Evolutionary conservation across 2,797 vertebrate genomes (phyloP), one percentile per base, ranked within the genome.

Genomic region (Euthynnus affinis): DNA sequence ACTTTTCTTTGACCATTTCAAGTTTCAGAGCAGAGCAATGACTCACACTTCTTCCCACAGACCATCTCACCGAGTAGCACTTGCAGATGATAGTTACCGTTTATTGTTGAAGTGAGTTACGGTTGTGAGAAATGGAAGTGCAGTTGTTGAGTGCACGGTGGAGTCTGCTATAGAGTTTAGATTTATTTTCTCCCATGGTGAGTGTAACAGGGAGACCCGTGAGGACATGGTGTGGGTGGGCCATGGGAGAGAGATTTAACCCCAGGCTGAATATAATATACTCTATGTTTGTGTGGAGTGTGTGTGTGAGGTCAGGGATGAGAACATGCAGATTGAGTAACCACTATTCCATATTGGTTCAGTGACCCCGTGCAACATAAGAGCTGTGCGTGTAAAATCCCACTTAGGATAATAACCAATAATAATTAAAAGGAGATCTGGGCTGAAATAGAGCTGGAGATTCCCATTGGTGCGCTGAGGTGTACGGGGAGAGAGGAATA

Each of bases 391-490:
- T 90, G 84, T 86, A 80, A 89, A 90, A 88, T 83, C 74, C 57
- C 71, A 88, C 81, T 81, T 73, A 84, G 22, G 53, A 90, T 92
- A 78, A 86, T 80, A 85, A 80, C 65, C 64, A 88, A 88, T 84
- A 84, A 90, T 87, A 89, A 92, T 92, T 87, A 89, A 86, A 88
- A 86, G 48, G 67, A 82, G 80, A 84, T 85, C 44, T 83, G 48
- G 60, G 68, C 48, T 88, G 67, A 87, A 89, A 90, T 62, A 59
- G 67, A 89, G 58, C 55, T 55, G n/a, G 27, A 29, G 67, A 55
- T 66, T 87, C 81, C 73, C 76, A 77, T 59, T 86, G 74, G 70
- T 70, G 42, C 27, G 27, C 42, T 42, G 71, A 58, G 78, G 69
- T 74, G 65, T 48, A 40, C 15, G 18, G 27, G 7, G 46, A 40